These are phyloP conservation scores for Petrocephalus schoutedeni DNA, from an alignment of 2,797 vertebrate genomes.

Conservation along the genomic window DNA sequence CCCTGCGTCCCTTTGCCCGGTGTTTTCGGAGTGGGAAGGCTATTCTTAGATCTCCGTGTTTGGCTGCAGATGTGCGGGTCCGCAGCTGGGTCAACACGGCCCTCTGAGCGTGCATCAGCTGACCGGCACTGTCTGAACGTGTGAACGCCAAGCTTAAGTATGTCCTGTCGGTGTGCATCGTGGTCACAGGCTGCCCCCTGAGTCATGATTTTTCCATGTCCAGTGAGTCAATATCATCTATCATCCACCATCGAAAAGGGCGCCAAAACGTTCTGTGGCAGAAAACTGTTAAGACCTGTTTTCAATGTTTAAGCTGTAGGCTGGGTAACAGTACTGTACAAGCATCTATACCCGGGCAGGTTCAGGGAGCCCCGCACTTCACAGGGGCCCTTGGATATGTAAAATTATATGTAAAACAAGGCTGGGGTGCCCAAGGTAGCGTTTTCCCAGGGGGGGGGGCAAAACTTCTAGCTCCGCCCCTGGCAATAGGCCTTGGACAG, in stretches of 20 bases:
- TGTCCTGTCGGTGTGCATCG: background rate
- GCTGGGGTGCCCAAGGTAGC: background rate
- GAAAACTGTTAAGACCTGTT: background rate
- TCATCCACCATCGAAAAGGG: background rate
- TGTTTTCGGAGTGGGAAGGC: background rate
- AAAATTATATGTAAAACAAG: background rate
- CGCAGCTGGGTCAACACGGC: slow-evolving; percentile 13
- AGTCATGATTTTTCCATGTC: background rate
- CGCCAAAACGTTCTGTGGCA: background rate
- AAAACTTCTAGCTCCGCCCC: background rate
- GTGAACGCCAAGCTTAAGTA: background rate
- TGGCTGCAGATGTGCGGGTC: slow-evolving; percentile 10
- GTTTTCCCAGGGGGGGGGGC: background rate
- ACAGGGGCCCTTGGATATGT: background rate
- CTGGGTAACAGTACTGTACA: background rate
- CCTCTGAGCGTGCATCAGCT: background rate
- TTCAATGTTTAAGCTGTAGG: background rate
- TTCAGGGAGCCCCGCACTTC: background rate
- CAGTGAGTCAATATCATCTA: background rate
- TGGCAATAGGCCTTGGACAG: background rate
- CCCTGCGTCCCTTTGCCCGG: background rate
- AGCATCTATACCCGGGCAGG: background rate
- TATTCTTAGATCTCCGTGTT: slow-evolving; percentile 16
- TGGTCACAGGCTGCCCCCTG: background rate
- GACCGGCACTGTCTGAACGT: background rate